Base-by-base conservation (phyloP, 2,797 vertebrate species). In the Vireo griseus region DNA sequence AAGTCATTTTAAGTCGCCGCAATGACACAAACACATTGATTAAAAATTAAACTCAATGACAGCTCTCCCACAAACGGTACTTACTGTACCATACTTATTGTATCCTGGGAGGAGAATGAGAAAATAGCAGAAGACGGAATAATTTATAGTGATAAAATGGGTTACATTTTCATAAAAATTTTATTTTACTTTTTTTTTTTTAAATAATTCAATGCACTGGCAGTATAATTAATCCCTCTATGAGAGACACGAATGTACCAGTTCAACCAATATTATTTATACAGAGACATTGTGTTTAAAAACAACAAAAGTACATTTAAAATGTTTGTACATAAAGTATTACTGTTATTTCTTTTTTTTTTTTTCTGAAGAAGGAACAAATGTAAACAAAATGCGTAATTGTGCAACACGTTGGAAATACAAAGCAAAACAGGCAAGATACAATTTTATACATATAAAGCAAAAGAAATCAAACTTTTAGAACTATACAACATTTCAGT, bases 201-300 rank as follows among this genome's bases (percentile, higher is more conserved):
- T 98, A 97, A 98, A 98, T 98, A 98, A 98, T 98, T 97, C 97
- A 98, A 97, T 97, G 97, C 96, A 97, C 97, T 97, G 97, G 97
- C 97, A 97, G 96, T 97, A 97, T 98, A 98, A 97, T 98, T 97
- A 97, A 97, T 97, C 97, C 97, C 97, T 98, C 97, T 98, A 97
- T 97, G 96, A 98, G 97, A 98, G 96, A 98, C 97, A 96, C 90
- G 93, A 96, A 97, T 80, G 91, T 97, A 98, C 97, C 97, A 98
- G 97, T 97, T 99, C 97, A 98, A 98, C 98, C 98, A 98, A 98
- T 98, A 98, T 98, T 98, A 98, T 98, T 99, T 99, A 98, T 98
- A 98, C 98, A 98, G 98, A 99, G 98, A 99, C 98, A 98, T 98
- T 98, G 98, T 99, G 98, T 99, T 99, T 98, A 98, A 98, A 99